Evolutionary conservation across 2,888 invertebrate genomes (phyloP), one percentile per base, ranked within the genome.

Genomic region (Euplagia quadripunctaria): DNA sequence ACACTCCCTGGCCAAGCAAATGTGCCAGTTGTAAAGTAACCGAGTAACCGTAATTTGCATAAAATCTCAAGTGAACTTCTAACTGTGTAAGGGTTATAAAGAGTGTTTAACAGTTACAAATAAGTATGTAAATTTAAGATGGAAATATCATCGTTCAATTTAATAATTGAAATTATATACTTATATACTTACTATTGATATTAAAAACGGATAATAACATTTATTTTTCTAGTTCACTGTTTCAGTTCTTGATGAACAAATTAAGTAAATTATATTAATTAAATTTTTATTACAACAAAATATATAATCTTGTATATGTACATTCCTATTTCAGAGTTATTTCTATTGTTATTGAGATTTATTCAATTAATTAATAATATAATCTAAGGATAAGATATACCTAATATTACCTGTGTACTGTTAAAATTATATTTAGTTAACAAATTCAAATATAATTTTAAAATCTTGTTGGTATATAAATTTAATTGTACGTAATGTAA

Each of bases 321-420:
- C 88, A 89, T 89, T 88, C 87, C 88, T 84, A 81, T 80, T 87
- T 86, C 82, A 82, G 77, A 87, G 74, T 83, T 84, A 81, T 83
- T 86, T 85, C 76, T 85, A 87, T 82, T 85, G 80, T 86, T 86
- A 83, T 82, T 74, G 74, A 64, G 67, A 68, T 70, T 83, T 83
- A 82, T 84, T n/a, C 74, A 80, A 84, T 81, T 74, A 79, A 79
- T 79, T 75, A 77, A 71, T 69, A 61, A 74, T 71, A 66, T 74
- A 76, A 72, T 74, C 46, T 79, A 74, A 80, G 70, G 68, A 64
- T 82, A 76, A 82, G 68, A 73, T 72, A 76, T 76, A 70, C 74
- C 71, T 77, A 73, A 74, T 71, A 76, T 51, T 75, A 49, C 61
- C 43, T 65, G 70, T 64, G 52, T 58, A 76, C 55, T 61, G 61